Evolutionary conservation across 1,140 invertebrate species (phyloP).

Genomic region (Caerostris darwini): DNA sequence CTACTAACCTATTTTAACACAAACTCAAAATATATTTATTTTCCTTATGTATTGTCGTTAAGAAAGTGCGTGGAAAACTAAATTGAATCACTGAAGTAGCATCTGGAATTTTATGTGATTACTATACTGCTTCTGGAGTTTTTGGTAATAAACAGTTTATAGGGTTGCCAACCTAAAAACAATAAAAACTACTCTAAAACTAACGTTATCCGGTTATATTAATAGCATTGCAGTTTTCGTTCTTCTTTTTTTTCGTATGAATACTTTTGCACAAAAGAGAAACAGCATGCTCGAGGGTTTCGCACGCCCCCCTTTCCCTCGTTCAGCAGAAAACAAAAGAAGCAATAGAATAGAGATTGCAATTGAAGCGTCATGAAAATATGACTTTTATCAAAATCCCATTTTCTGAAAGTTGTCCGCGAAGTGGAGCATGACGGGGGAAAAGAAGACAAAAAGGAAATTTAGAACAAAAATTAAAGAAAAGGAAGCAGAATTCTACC

Average conservation of each 20-base stretch:
- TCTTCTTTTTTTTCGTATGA: neutral
- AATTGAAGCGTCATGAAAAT: conserved; percentile 44
- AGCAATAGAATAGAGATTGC: neutral
- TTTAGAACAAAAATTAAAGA: neutral
- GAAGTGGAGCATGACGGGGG: neutral
- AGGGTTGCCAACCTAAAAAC: too few relatives aligned
- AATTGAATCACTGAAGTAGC: neutral
- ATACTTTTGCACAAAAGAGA: neutral
- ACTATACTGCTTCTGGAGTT: neutral
- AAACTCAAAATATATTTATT: too few relatives aligned
- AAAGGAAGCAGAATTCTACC: too few relatives aligned
- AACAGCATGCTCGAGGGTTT: neutral
- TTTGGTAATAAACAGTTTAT: too few relatives aligned
- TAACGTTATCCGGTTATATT: neutral
- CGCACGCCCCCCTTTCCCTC: too few relatives aligned
- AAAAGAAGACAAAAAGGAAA: neutral
- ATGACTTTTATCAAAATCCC: conserved; percentile 47
- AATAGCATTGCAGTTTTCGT: neutral
- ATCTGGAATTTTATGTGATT: neutral
- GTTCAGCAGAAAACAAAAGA: neutral
- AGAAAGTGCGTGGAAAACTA: neutral
- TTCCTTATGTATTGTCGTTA: too few relatives aligned
- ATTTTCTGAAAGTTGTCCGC: neutral
- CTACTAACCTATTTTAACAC: too few relatives aligned
- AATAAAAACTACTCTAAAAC: neutral